Evolutionary conservation across 2,113 vertebrate genomes (phyloP).

Genomic region (crab-eating macaque (Macaca fascicularis)): T2T-MFA8v1.1 NC_088386.1:126327501-126328000

Average conservation of each 20-base stretch:
- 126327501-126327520: neutral
- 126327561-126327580: neutral
- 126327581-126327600: neutral
- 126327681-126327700: neutral
- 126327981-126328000: neutral
- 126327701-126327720: neutral
- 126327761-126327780: neutral
- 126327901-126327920: neutral
- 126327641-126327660: neutral
- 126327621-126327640: neutral
- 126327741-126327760: neutral
- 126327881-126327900: fast-evolving
- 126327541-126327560: neutral
- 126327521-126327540: neutral
- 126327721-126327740: neutral
- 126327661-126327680: neutral
- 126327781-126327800: neutral
- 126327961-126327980: neutral
- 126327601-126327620: neutral
- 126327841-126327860: neutral
- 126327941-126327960: too few species aligned
- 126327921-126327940: neutral
- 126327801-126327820: neutral
- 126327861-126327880: neutral
- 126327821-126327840: neutral